phyloP scores from a whole-genome alignment of 2,888 invertebrate genomes.

The Nomada lathburiana region DNA sequence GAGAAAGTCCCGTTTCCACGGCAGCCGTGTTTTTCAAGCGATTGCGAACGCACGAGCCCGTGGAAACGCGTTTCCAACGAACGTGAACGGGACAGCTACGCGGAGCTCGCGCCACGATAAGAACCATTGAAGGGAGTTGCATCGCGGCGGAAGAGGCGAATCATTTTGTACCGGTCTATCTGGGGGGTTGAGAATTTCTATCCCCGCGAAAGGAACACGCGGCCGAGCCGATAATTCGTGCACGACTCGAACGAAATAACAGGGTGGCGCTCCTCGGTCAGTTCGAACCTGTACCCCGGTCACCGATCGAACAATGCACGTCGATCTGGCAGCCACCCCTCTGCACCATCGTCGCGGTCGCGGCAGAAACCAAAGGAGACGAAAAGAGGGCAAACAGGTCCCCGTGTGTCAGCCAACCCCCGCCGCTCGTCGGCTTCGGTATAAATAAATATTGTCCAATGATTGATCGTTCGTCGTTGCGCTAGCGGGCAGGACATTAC shows the following conservation, averaged over 20 bases:
- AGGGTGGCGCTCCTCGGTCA: not conserved
- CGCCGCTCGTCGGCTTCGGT: slow-evolving; percentile 65
- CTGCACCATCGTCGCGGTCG: slow-evolving; percentile 20
- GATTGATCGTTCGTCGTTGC: slow-evolving; percentile 78
- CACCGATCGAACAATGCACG: slow-evolving; percentile 61
- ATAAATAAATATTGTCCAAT: slow-evolving; percentile 81
- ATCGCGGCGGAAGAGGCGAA: not conserved
- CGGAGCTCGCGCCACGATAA: not conserved
- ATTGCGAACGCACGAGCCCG: not conserved
- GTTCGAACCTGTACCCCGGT: slow-evolving; percentile 58
- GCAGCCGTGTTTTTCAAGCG: not conserved
- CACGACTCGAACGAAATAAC: not conserved
- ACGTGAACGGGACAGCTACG: not conserved
- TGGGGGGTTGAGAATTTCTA: not conserved
- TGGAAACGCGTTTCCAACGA: not conserved
- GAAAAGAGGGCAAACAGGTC: slow-evolving; percentile 59
- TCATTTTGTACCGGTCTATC: not conserved
- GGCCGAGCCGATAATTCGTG: slow-evolving; percentile 39
- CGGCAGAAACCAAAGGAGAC: slow-evolving; percentile 12
- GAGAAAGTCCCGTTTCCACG: slow-evolving; percentile 21
- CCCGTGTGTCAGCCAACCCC: slow-evolving; percentile 59
- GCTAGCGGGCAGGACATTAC: slow-evolving; percentile 73
- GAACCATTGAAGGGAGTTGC: slow-evolving; percentile 22
- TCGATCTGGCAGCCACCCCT: slow-evolving; percentile 47
- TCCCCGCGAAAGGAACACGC: slow-evolving; percentile 44